Evolutionary conservation across 2,888 invertebrate genomes (phyloP).

Genomic region (Xestia xanthographa): DNA sequence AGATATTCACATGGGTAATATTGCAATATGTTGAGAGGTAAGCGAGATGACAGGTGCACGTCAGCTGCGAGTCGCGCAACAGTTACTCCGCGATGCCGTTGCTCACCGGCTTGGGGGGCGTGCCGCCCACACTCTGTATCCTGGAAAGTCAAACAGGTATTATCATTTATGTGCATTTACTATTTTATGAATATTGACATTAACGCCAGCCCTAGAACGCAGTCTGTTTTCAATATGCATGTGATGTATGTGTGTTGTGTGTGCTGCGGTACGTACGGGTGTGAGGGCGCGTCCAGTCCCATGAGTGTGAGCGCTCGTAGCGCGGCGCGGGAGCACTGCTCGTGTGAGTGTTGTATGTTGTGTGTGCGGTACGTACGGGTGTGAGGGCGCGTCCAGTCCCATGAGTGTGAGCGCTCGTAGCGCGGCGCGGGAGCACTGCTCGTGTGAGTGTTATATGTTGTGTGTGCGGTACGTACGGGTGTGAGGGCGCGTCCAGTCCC

Average conservation of each 20-base stretch:
- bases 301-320: too few relatives aligned
- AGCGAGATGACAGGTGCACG: conserved; percentile 42
- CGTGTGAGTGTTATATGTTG: background rate
- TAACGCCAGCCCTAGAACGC: too few relatives aligned
- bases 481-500: too few relatives aligned
- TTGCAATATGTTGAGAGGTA: conserved; percentile 75
- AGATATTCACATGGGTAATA: conserved; percentile 85
- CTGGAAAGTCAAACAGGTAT: conserved; percentile 65
- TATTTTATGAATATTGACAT: too few relatives aligned
- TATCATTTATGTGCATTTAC: background rate
- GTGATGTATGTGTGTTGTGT: too few relatives aligned
- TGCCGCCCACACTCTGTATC: conserved; percentile 69
- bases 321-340: too few relatives aligned
- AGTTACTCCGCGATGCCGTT: conserved; percentile 83
- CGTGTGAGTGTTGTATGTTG: too few relatives aligned
- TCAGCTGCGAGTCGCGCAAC: conserved; percentile 22
- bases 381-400: too few relatives aligned
- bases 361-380: too few relatives aligned
- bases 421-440: background rate
- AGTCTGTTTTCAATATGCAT: too few relatives aligned
- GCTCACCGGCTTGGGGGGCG: conserved; percentile 76
- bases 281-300: too few relatives aligned
- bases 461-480: background rate
- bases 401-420: background rate
- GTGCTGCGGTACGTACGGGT: too few relatives aligned